Evolutionary conservation across 2,113 vertebrate genomes (phyloP).

Genomic region (Leptodactylus fuscus): DNA sequence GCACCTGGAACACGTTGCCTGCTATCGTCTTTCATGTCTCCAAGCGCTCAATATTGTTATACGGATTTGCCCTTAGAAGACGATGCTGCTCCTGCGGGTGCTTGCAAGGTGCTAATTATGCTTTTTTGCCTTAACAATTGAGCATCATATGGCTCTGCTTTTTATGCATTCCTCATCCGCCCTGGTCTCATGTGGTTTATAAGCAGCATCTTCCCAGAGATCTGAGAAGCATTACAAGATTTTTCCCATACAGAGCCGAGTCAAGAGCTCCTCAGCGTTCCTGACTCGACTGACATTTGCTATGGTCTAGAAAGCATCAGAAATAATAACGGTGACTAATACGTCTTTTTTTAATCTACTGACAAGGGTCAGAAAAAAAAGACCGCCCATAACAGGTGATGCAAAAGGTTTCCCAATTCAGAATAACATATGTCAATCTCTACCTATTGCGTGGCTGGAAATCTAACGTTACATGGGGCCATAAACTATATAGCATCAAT

Average conservation of each 20-base stretch:
- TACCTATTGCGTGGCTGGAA: too few relatives aligned
- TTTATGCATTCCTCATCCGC: constrained; percentile 57
- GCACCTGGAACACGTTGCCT: constrained; percentile 56
- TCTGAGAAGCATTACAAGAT: constrained; percentile 46
- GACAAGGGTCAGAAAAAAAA: background rate
- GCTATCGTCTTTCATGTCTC: constrained; percentile 59
- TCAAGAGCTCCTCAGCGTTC: constrained; percentile 11
- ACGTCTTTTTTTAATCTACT: constrained; percentile 7
- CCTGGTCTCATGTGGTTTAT: constrained; percentile 51
- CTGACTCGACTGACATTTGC: constrained; percentile 5
- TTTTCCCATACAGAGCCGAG: constrained; percentile 33
- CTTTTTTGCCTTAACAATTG: constrained; percentile 58
- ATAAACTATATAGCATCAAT: too few relatives aligned
- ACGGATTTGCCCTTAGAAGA: constrained; percentile 58
- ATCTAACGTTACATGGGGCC: background rate
- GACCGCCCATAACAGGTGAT: background rate
- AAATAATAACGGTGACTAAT: constrained; percentile 16
- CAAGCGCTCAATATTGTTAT: constrained; percentile 56
- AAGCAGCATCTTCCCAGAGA: constrained; percentile 53
- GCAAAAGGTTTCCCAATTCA: background rate
- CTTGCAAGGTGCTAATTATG: constrained; percentile 57
- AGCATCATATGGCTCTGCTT: constrained; percentile 56
- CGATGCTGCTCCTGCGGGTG: constrained; percentile 54
- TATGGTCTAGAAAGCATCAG: constrained; percentile 1
- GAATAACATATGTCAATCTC: background rate